Evolutionary conservation across 2,888 invertebrate species (phyloP).

Genomic region (Apodemia hepburni): DNA sequence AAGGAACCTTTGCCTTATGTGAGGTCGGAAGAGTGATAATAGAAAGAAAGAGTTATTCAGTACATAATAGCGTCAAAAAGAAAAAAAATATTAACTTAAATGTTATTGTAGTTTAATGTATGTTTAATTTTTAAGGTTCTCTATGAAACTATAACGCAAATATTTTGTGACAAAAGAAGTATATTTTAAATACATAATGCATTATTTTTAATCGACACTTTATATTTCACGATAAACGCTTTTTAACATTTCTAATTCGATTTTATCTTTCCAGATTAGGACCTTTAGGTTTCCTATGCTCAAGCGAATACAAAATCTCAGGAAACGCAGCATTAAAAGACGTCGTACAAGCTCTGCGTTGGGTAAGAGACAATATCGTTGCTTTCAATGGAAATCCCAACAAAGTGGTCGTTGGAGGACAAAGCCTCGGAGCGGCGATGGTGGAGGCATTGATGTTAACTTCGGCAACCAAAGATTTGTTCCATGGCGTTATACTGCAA

Average conservation of each 20-base stretch:
- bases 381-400: constrained; percentile 65
- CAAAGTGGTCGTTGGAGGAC: constrained; percentile 57
- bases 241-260: neutral
- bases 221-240: too few species aligned
- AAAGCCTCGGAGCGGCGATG: constrained; percentile 63
- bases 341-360: constrained; percentile 55
- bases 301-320: constrained; percentile 51
- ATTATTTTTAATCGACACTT: too few species aligned
- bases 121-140: too few species aligned
- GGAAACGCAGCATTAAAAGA: constrained; percentile 68
- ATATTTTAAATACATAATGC: too few species aligned
- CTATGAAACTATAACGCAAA: too few species aligned
- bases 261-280: constrained; percentile 46
- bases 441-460: constrained; percentile 55
- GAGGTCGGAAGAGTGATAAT: too few species aligned
- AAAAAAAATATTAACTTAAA: too few species aligned
- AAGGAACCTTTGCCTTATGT: too few species aligned
- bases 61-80: too few species aligned
- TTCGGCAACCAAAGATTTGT: constrained; percentile 47
- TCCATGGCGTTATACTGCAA: constrained; percentile 61
- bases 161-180: too few species aligned
- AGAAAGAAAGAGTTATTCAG: too few species aligned
- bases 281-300: constrained; percentile 58
- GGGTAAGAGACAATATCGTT: constrained; percentile 66
- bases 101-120: too few species aligned